Percentiles rank a stretch among this genome's conserved stretches.
These are phyloP conservation scores for Lerista edwardsae DNA, from an alignment of 2,797 vertebrate genomes.

Conservation along the genomic window DNA sequence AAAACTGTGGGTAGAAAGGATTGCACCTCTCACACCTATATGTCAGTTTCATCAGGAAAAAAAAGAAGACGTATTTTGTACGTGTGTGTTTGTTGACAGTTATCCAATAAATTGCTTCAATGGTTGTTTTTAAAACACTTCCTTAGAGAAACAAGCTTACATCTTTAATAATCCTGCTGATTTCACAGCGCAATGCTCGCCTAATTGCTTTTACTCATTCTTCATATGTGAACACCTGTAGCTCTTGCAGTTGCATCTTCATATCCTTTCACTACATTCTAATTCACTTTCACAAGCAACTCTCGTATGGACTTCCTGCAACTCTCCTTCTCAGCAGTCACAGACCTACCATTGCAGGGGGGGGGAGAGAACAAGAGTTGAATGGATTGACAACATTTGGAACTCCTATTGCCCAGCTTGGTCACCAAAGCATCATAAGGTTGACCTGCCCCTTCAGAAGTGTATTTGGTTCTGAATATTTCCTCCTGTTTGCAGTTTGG, in stretches of 20 bases:
- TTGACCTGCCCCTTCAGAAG: too few species aligned
- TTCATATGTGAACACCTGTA: not conserved
- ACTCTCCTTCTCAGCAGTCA: too few species aligned
- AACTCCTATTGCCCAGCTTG: too few species aligned
- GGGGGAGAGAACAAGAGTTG: too few species aligned
- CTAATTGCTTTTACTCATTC: slow-evolving; percentile 16
- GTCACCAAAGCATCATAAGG: too few species aligned
- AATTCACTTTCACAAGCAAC: too few species aligned
- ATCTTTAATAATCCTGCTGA: slow-evolving; percentile 16
- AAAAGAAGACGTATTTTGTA: not conserved
- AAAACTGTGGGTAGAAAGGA: not conserved
- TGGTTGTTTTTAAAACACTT: slow-evolving; percentile 8
- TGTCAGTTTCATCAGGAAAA: not conserved
- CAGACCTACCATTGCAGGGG: too few species aligned
- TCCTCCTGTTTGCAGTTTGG: too few species aligned
- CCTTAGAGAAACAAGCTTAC: slow-evolving; percentile 18
- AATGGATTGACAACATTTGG: too few species aligned
- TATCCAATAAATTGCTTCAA: not conserved
- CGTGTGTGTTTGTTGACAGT: slow-evolving; percentile 12
- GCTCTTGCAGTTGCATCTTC: not conserved
- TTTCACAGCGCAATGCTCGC: slow-evolving; percentile 7
- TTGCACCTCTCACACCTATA: not conserved
- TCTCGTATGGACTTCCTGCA: too few species aligned
- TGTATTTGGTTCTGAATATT: too few species aligned
- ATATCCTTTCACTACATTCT: too few species aligned